Percentiles rank a stretch among this genome's conserved stretches.
These are phyloP conservation scores for Zaprionus nigranus DNA, from an alignment of 1,140 invertebrate genomes.

Conservation along the genomic window DNA sequence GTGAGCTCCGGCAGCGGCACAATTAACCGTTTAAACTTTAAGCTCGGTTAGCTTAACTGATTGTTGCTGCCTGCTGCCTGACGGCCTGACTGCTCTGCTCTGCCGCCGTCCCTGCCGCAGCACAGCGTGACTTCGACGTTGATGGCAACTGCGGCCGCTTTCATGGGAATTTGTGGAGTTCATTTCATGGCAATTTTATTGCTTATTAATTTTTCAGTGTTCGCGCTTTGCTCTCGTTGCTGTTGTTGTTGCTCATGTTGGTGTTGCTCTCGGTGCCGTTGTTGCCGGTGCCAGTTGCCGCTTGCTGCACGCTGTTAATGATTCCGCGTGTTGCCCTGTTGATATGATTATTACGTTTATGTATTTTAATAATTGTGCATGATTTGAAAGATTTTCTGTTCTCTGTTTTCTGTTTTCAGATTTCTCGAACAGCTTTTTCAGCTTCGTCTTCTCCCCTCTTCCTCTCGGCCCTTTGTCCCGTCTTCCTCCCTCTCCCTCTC, in stretches of 20 bases:
- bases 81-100: constrained; percentile 20
- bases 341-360: constrained; percentile 83
- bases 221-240: constrained; percentile 54
- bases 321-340: constrained; percentile 68
- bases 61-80: constrained; percentile 22
- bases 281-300: constrained; percentile 19
- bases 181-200: constrained; percentile 84
- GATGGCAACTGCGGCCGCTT: constrained; percentile 50
- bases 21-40: constrained; percentile 66
- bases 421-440: constrained; percentile 29
- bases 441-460: neutral
- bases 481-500: neutral
- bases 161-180: constrained; percentile 83
- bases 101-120: constrained; percentile 18
- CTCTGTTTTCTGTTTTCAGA: neutral
- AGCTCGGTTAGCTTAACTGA: constrained; percentile 52
- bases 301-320: constrained; percentile 70
- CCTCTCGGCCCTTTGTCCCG: neutral
- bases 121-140: constrained; percentile 64
- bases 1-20: neutral
- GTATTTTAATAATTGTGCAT: constrained; percentile 84
- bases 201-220: constrained; percentile 84
- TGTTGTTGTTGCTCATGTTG: constrained; percentile 11
- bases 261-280: constrained; percentile 7
- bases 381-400: constrained; percentile 76